These are phyloP conservation scores for Tympanuchus pallidicinctus DNA, from an alignment of 2,113 vertebrate species.

Conservation along the genomic window DNA sequence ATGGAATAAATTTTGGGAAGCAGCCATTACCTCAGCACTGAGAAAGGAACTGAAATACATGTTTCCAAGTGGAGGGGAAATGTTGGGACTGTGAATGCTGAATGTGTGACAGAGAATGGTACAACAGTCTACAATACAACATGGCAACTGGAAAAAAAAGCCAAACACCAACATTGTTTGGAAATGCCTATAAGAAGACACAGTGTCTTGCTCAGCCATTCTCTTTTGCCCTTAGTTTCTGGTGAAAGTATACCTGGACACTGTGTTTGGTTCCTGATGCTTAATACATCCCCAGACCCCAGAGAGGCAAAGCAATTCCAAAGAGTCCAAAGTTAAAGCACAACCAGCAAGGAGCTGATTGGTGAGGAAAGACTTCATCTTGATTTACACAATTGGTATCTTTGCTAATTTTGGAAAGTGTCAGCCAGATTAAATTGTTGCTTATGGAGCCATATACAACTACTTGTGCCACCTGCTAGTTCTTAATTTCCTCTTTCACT, in stretches of 20 bases:
- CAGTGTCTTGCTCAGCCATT: neutral
- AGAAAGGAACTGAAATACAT: neutral
- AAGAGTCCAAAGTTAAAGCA: neutral
- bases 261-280: neutral
- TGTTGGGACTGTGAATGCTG: neutral
- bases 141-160: neutral
- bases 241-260: neutral
- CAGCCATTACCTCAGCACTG: neutral
- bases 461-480: constrained; percentile 31
- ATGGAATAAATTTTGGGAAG: neutral
- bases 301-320: neutral
- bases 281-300: neutral
- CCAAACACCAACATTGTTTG: neutral
- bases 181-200: neutral
- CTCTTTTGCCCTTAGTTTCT: neutral
- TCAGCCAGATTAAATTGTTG: constrained; percentile 2
- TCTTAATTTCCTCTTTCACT: constrained; percentile 39
- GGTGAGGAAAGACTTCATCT: neutral
- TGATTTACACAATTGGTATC: constrained; percentile 13
- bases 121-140: neutral
- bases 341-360: neutral
- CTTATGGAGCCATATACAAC: neutral
- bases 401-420: constrained; percentile 3
- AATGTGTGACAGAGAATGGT: neutral
- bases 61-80: neutral